Percentiles rank a stretch among this genome's conserved stretches.
Conservation (phyloP, 2,797 vertebrate species). For the Eulemur mongoz region DNA sequence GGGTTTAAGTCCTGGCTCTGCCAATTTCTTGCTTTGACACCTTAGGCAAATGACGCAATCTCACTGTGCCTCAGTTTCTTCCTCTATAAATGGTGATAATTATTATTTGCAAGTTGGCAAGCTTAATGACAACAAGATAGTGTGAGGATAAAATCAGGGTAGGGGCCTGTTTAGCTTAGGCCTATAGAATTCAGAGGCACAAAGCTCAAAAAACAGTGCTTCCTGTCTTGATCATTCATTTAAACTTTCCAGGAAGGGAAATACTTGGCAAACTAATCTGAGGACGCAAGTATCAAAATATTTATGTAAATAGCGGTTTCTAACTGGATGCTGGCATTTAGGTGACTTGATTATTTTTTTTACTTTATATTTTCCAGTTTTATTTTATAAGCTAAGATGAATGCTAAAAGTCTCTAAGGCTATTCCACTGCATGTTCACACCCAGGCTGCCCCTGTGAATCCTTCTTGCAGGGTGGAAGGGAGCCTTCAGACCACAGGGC, state of each 20-base stretch:
- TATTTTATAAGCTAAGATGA: neutral
- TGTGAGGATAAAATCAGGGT: neutral
- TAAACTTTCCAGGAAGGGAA: neutral
- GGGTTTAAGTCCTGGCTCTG: neutral
- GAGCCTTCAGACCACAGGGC: neutral
- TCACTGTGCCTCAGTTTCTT: neutral
- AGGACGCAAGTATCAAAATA: neutral
- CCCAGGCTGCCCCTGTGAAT: neutral
- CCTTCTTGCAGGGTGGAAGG: neutral
- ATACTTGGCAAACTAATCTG: neutral
- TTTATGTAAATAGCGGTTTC: neutral
- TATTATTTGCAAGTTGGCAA: neutral
- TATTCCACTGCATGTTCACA: neutral
- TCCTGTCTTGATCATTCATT: neutral
- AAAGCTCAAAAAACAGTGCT: neutral
- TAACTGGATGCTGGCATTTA: neutral
- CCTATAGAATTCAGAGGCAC: neutral
- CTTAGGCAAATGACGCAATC: neutral
- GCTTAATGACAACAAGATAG: neutral
- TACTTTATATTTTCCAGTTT: neutral
- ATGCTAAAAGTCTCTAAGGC: neutral
- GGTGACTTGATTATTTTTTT: neutral
- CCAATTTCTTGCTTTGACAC: neutral
- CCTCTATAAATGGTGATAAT: constrained; percentile 17
- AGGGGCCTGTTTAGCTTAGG: neutral